phyloP scores from a whole-genome alignment of 2,888 invertebrate species.

The Cinara cedri region DNA sequence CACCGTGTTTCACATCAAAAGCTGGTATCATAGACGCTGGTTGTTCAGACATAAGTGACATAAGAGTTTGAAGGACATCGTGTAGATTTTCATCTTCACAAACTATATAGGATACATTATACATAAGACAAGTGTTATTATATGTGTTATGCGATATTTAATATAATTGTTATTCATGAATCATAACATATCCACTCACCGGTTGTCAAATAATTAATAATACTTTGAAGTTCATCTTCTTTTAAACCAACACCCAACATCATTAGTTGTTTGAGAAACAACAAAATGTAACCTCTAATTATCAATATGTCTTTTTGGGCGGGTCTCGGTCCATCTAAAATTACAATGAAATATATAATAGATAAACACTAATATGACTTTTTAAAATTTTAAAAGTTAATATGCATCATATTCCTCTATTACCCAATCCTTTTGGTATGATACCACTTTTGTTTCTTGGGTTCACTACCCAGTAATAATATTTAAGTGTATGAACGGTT shows the following conservation, averaged over 20 bases:
- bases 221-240: slow-evolving; percentile 97
- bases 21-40: slow-evolving; percentile 99
- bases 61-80: slow-evolving; percentile 96
- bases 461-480: slow-evolving; percentile 98
- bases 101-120: slow-evolving; percentile 64
- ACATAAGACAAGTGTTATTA: too few species aligned
- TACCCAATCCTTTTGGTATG: slow-evolving; percentile 92
- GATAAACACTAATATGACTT: slow-evolving; percentile 52
- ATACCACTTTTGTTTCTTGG: slow-evolving; percentile 94
- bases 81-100: slow-evolving; percentile 91
- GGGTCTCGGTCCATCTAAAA: slow-evolving; percentile 89
- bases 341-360: too few species aligned
- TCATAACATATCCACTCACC: slow-evolving; percentile 33
- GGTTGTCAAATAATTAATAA: slow-evolving; percentile 96
- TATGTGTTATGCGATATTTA: background rate
- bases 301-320: slow-evolving; percentile 92
- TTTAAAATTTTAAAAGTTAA: background rate
- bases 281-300: slow-evolving; percentile 91
- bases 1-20: slow-evolving; percentile 96
- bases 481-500: slow-evolving; percentile 97
- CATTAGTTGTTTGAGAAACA: slow-evolving; percentile 94
- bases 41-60: slow-evolving; percentile 96
- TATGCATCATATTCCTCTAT: background rate
- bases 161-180: background rate
- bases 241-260: slow-evolving; percentile 96